Conservation (phyloP, 2,888 invertebrate genomes). For the Asteroscopus sphinx region DNA sequence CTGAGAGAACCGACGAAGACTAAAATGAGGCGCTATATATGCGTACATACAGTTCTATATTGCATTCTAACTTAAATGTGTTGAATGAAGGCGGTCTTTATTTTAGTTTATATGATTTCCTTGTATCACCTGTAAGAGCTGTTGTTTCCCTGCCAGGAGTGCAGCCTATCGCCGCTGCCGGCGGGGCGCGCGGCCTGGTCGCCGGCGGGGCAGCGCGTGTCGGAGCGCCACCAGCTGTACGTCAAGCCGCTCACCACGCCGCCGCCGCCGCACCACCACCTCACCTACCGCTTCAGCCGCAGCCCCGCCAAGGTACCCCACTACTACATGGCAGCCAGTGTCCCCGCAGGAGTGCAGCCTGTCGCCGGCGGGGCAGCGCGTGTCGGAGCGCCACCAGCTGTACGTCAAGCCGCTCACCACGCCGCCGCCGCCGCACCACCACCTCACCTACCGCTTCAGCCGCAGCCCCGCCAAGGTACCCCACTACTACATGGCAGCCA, state of each 20-base stretch:
- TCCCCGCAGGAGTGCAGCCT: constrained; percentile 81
- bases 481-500: no score
- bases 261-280: constrained; percentile 86
- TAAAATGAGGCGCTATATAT: no score
- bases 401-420: constrained; percentile 86
- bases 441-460: constrained; percentile 94
- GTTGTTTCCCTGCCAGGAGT: constrained; percentile 72
- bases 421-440: constrained; percentile 78
- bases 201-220: constrained; percentile 83
- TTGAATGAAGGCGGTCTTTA: no score
- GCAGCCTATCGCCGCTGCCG: constrained; percentile 91
- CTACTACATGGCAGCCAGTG: no score
- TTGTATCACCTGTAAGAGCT: no score
- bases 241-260: constrained; percentile 86
- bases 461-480: constrained; percentile 96
- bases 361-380: constrained; percentile 82
- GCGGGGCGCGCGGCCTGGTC: constrained; percentile 91
- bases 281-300: constrained; percentile 95
- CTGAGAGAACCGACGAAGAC: no score
- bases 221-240: constrained; percentile 88
- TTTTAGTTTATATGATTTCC: no score
- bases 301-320: constrained; percentile 94
- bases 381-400: constrained; percentile 88
- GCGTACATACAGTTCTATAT: no score
- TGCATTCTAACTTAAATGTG: no score